These are phyloP conservation scores for Chloropsis hardwickii DNA, from an alignment of 2,113 vertebrate genomes.

Conservation along the genomic window DNA sequence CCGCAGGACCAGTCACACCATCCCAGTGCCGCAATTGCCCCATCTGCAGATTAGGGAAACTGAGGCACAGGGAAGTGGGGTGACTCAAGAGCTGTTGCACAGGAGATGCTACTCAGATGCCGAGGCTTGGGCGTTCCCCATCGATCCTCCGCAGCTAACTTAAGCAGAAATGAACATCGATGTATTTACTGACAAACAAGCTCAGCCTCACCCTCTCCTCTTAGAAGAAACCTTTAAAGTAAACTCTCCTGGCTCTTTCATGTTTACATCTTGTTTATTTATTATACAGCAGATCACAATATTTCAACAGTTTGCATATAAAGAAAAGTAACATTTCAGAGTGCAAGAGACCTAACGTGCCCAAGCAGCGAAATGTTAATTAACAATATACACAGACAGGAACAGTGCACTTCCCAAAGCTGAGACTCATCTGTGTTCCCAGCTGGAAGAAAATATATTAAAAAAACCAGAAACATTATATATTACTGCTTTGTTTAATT, in stretches of 20 bases:
- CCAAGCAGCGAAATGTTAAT: slow-evolving; percentile 71
- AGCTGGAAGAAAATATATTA: slow-evolving; percentile 65
- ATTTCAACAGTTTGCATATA: slow-evolving; percentile 68
- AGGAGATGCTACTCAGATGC: slow-evolving; percentile 53
- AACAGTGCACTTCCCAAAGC: slow-evolving; percentile 65
- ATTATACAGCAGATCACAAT: slow-evolving; percentile 68
- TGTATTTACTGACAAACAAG: slow-evolving; percentile 65
- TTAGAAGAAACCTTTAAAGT: slow-evolving; percentile 41
- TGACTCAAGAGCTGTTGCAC: slow-evolving; percentile 61
- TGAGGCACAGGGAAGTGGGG: slow-evolving; percentile 64
- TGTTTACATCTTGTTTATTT: slow-evolving; percentile 67
- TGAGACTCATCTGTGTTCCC: slow-evolving; percentile 47
- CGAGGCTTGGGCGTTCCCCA: slow-evolving; percentile 60
- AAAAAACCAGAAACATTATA: slow-evolving; percentile 63
- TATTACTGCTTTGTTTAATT: slow-evolving; percentile 69
- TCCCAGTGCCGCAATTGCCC: slow-evolving; percentile 36
- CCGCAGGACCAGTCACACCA: slow-evolving; percentile 40
- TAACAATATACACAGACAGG: slow-evolving; percentile 70
- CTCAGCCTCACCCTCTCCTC: slow-evolving; percentile 58
- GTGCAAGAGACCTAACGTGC: slow-evolving; percentile 60
- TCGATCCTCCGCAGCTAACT: slow-evolving; percentile 58
- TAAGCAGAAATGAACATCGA: slow-evolving; percentile 63
- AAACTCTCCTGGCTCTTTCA: slow-evolving; percentile 56
- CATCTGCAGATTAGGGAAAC: slow-evolving; percentile 66
- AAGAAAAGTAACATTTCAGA: slow-evolving; percentile 69